Percentiles rank a stretch among this genome's conserved stretches.
Conservation (phyloP, 2,113 vertebrate genomes). For the Actenoides hombroni region DNA sequence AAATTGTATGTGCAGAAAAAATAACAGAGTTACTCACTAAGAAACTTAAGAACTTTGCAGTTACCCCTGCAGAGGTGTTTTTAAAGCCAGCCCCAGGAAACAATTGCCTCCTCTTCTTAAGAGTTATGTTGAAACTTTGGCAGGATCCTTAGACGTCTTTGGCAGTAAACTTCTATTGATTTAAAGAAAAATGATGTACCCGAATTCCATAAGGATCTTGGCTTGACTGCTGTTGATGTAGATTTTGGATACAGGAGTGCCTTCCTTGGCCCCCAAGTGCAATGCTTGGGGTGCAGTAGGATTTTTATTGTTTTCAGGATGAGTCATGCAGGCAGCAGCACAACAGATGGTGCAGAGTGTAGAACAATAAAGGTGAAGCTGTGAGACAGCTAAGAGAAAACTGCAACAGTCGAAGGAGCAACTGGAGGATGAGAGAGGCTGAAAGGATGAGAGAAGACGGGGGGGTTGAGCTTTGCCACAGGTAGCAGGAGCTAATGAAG, state of each 20-base stretch:
- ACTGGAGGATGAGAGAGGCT: not conserved
- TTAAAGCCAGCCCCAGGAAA: conserved; percentile 34
- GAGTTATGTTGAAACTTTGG: conserved; percentile 25
- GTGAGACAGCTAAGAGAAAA: conserved; percentile 25
- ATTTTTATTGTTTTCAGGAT: conserved; percentile 47
- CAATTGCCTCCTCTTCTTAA: not conserved
- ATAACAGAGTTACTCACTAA: not conserved
- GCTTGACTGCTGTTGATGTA: conserved; percentile 22
- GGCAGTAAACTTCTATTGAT: conserved; percentile 31
- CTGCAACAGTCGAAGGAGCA: not conserved
- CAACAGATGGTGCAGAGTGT: conserved; percentile 17
- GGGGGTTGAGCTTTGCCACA: not conserved
- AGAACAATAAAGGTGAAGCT: conserved; percentile 28
- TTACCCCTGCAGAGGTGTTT: conserved; percentile 39
- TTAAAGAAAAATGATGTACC: conserved; percentile 42
- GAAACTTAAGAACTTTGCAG: conserved; percentile 30
- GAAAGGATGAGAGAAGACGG: not conserved
- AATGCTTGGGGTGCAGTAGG: not conserved
- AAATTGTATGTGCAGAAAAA: not conserved
- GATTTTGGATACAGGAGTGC: conserved; percentile 8
- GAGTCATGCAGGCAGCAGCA: conserved; percentile 53
- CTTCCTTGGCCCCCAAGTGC: not conserved
- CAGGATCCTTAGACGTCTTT: not conserved
- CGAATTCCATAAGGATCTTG: conserved; percentile 9
- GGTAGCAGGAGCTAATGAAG: conserved; percentile 40